phyloP scores from a whole-genome alignment of 2,113 vertebrate genomes.

The Baryphthengus martii region DNA sequence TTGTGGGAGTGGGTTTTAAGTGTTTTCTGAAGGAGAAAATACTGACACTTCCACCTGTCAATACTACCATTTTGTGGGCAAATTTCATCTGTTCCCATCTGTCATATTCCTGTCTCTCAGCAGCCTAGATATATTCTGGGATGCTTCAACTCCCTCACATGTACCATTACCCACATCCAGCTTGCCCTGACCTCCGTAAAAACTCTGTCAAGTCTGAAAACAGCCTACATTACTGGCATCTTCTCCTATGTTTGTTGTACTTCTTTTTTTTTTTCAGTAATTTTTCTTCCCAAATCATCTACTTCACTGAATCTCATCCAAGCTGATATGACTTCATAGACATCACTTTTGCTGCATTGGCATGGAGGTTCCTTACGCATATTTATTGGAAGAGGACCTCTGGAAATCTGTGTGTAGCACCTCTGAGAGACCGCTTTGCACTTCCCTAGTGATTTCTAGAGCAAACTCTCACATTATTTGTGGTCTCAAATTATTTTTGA shows the following conservation, averaged over 20 bases:
- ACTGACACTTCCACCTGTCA: neutral
- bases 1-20: neutral
- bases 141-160: neutral
- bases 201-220: neutral
- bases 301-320: neutral
- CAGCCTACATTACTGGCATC: neutral
- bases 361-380: neutral
- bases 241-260: neutral
- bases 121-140: neutral
- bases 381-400: neutral
- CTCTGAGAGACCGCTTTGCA: neutral
- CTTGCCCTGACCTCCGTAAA: neutral
- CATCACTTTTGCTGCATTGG: neutral
- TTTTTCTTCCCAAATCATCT: neutral
- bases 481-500: neutral
- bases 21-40: neutral
- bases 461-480: neutral
- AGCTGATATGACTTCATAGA: neutral
- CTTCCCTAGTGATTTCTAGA: neutral
- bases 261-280: neutral
- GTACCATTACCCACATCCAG: neutral
- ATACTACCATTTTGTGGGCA: neutral
- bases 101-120: neutral
- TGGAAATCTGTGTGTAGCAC: neutral
- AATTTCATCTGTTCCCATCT: neutral